Evolutionary conservation across 64 coral and sea anemone genomes (phyloP), one percentile per base, ranked within the genome.

Genomic region (Actinia tenebrosa): DNA sequence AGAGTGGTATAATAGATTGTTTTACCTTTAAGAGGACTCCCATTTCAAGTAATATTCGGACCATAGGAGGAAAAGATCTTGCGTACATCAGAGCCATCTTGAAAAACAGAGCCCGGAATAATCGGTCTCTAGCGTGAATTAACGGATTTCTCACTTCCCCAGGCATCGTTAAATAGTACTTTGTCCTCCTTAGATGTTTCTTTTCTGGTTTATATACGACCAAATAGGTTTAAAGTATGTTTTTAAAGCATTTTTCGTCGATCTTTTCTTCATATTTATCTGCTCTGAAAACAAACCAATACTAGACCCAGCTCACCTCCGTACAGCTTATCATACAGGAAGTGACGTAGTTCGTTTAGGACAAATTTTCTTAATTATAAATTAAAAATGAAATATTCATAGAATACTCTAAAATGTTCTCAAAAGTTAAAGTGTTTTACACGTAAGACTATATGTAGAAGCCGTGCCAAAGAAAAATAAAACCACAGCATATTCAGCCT

Each of bases 21-120:
- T 79, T 59, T 90, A 99, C 97, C 97, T 99, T 99, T 25, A 94
- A 53, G 20, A 99, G 85, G 25, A 99, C 91, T 78, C 97, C 97
- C 55, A 99, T 89, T 68, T 99, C 97, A 42, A 99, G 79, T 80
- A 99, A 82, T 81, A 88, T 52, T 30, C 97, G 90, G 83, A 99
- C 88, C 80, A 89, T 84, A 25, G 93, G 97, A 23, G 97, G 91
- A 83, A 99, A 95, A 56, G 97, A 92, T 44, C 97, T 91, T 18
- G 97, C 88, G 83, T 99, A 99, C 90, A 99, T 95, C 7, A 99
- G 90, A 80, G 93, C 90, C 91, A 99, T 99, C 77, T 99, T 99
- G 91, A 95, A 99, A 93, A 99, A 99, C 44, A 99, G 85, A 14
- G 93, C 97, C 64, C 97, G 97, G 89, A 99, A 99, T 56, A 99